Conservation (phyloP, 2,888 invertebrate genomes). For the Neuroscelio doddi region DNA sequence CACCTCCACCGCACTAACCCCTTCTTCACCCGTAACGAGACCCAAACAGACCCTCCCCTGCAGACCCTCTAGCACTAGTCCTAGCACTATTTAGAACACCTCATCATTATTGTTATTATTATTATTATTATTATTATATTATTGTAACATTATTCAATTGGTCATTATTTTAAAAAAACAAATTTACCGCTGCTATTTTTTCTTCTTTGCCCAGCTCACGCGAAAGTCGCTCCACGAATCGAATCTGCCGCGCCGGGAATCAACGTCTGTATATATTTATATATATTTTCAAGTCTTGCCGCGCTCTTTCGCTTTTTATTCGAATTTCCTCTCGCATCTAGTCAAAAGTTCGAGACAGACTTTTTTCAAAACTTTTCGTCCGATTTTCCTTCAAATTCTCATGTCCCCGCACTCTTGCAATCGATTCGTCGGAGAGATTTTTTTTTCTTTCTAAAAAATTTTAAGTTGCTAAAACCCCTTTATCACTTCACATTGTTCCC, state of each 20-base stretch:
- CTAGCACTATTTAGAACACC: conserved; percentile 72
- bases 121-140: conserved; percentile 54
- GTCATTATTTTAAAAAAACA: conserved; percentile 5
- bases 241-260: neutral
- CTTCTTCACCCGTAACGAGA: conserved; percentile 19
- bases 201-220: neutral
- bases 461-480: too few relatives aligned
- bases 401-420: too few relatives aligned
- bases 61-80: conserved; percentile 70
- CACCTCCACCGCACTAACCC: too few relatives aligned
- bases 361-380: too few relatives aligned
- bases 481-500: too few relatives aligned
- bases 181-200: conserved; percentile 1
- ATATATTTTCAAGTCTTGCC: conserved; percentile 1
- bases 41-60: conserved; percentile 36
- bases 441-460: too few relatives aligned
- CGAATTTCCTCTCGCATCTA: too few relatives aligned
- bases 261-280: neutral
- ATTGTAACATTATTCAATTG: conserved; percentile 4
- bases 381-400: too few relatives aligned
- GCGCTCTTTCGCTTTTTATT: neutral
- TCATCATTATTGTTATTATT: conserved; percentile 69
- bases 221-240: conserved; percentile 4
- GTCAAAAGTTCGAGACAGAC: too few relatives aligned
- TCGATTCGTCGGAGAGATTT: too few relatives aligned